Evolutionary conservation across 2,113 vertebrate species (phyloP).

Genomic region (Carassius gibelio): DNA sequence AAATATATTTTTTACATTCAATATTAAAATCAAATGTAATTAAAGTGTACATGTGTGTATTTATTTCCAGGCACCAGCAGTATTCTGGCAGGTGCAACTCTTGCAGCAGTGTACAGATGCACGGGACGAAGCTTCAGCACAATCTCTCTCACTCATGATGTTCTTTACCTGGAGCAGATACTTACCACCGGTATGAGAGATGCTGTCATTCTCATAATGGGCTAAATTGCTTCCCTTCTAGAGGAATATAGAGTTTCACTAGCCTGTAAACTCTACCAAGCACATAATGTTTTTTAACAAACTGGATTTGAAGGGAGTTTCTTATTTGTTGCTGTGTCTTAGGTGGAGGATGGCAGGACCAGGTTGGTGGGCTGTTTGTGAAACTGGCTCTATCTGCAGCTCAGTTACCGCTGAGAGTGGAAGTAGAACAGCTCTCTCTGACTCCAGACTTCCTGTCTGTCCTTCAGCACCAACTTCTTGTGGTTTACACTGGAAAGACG

Average conservation of each 20-base stretch:
- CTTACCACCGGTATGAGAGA: slow-evolving; percentile 86
- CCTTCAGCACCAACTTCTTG: slow-evolving; percentile 84
- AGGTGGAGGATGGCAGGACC: slow-evolving; percentile 98
- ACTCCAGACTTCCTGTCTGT: slow-evolving; percentile 75
- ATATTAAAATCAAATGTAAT: not conserved
- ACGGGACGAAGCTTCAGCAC: slow-evolving; percentile 78
- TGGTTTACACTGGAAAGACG: slow-evolving; percentile 96
- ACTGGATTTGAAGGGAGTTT: not conserved
- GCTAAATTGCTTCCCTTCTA: not conserved
- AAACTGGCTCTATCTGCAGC: slow-evolving; percentile 86
- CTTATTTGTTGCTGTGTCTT: not conserved
- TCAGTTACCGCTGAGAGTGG: slow-evolving; percentile 83
- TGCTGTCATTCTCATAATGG: not conserved
- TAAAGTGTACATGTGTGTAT: not conserved
- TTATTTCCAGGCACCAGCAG: slow-evolving; percentile 89
- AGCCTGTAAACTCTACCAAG: not conserved
- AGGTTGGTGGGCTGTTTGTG: slow-evolving; percentile 89
- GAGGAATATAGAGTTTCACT: not conserved
- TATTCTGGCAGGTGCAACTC: slow-evolving; percentile 88
- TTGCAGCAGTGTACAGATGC: slow-evolving; percentile 82
- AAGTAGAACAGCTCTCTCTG: slow-evolving; percentile 80
- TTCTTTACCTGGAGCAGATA: slow-evolving; percentile 91
- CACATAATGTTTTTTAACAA: not conserved
- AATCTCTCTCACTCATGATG: slow-evolving; percentile 85
- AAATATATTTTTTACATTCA: too few relatives aligned